phyloP scores from a whole-genome alignment of 1,140 invertebrate genomes.

The Myzus persicae region DNA sequence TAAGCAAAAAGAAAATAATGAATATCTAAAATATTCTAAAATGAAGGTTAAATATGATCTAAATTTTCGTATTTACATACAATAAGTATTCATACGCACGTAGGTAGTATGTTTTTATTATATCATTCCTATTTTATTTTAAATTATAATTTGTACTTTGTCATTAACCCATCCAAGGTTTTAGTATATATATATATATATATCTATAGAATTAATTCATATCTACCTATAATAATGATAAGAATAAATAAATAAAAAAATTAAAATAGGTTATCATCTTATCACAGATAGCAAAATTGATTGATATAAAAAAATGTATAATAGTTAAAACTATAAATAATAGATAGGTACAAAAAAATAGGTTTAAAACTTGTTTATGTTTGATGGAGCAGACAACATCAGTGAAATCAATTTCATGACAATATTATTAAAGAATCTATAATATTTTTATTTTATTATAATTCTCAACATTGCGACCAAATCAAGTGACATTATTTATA shows the following conservation, averaged over 20 bases:
- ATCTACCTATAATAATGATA: not conserved
- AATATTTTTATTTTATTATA: no score
- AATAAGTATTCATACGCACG: not conserved
- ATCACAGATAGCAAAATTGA: not conserved
- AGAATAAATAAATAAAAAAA: not conserved
- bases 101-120: not conserved
- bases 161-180: not conserved
- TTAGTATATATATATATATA: not conserved
- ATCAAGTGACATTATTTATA: no score
- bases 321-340: not conserved
- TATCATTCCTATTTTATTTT: not conserved
- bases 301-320: not conserved
- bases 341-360: not conserved
- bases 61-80: not conserved
- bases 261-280: constrained; percentile 29
- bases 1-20: not conserved
- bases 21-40: not conserved
- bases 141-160: constrained; percentile 33
- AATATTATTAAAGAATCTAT: not conserved
- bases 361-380: not conserved
- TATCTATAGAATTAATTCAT: not conserved
- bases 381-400: not conserved
- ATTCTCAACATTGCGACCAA: not conserved
- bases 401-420: not conserved
- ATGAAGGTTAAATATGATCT: constrained; percentile 7